These are phyloP conservation scores for Pollicipes pollicipes DNA, from an alignment of 1,140 invertebrate genomes.

Conservation along the genomic window DNA sequence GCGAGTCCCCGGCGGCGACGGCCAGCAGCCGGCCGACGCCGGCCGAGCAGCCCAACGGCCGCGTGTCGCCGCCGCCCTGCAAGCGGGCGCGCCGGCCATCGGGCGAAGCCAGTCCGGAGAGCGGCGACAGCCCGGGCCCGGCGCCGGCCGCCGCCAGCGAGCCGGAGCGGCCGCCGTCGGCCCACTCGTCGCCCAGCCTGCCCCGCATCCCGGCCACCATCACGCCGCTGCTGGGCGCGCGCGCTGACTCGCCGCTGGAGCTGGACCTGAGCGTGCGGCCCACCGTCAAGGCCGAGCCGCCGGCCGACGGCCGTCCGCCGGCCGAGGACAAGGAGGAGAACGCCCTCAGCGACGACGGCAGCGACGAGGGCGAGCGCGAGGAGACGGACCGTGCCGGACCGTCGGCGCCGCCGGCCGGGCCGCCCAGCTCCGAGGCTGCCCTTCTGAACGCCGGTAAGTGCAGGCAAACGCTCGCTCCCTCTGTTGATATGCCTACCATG, in stretches of 20 bases:
- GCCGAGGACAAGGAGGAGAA: neutral
- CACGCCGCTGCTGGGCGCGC: constrained; percentile 12
- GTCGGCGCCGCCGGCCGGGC: neutral
- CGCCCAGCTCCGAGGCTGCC: neutral
- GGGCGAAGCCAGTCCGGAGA: neutral
- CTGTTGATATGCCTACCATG: too few relatives aligned
- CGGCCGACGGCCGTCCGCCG: too few relatives aligned
- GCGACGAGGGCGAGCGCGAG: constrained; percentile 5
- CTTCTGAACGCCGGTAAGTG: neutral
- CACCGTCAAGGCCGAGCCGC: neutral
- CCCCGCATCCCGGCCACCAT: constrained; percentile 23
- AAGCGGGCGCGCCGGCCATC: neutral
- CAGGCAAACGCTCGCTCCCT: too few relatives aligned
- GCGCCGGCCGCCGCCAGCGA: neutral
- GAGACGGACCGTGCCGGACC: neutral
- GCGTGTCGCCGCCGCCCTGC: neutral
- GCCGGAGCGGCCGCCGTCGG: neutral
- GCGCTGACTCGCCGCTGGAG: neutral
- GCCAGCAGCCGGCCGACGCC: too few relatives aligned
- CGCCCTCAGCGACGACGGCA: neutral
- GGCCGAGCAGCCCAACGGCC: neutral
- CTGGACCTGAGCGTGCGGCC: neutral
- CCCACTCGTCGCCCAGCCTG: constrained; percentile 8
- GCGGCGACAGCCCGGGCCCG: neutral
- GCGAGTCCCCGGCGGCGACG: neutral